These are phyloP conservation scores for Pseudois nayaur DNA, from an alignment of 2,113 vertebrate species.

Conservation along the genomic window DNA sequence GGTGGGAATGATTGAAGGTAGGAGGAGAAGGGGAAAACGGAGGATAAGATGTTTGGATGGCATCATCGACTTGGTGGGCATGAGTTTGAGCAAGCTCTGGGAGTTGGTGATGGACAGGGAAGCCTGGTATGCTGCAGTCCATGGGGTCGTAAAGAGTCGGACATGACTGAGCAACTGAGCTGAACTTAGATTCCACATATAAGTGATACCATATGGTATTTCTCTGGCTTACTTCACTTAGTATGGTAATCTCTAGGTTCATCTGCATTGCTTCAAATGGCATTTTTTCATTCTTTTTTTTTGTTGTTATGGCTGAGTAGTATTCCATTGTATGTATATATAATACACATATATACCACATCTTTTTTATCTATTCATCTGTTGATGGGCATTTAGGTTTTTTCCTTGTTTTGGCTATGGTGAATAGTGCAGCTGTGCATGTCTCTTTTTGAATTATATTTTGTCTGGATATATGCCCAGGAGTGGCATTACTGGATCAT, in stretches of 20 bases:
- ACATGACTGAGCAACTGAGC: neutral
- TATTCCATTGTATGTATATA: neutral
- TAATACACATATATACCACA: neutral
- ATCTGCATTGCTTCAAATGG: neutral
- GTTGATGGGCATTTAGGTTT: neutral
- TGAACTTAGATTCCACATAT: neutral
- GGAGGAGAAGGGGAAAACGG: neutral
- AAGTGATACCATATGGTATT: neutral
- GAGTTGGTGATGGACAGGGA: neutral
- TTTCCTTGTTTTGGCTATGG: neutral
- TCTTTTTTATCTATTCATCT: neutral
- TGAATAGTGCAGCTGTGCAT: neutral
- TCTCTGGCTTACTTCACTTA: neutral
- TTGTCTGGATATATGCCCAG: neutral
- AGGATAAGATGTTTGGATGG: neutral
- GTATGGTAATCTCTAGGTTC: neutral
- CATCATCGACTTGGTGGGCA: neutral
- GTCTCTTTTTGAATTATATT: neutral
- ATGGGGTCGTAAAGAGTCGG: neutral
- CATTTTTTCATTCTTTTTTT: neutral
- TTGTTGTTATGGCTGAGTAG: neutral
- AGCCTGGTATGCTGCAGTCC: neutral
- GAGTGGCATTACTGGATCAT: neutral
- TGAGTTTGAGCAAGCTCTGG: neutral
- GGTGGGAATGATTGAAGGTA: neutral